These are phyloP conservation scores for Netelia fuscicornis DNA, from an alignment of 2,888 invertebrate species.

Conservation along the genomic window DNA sequence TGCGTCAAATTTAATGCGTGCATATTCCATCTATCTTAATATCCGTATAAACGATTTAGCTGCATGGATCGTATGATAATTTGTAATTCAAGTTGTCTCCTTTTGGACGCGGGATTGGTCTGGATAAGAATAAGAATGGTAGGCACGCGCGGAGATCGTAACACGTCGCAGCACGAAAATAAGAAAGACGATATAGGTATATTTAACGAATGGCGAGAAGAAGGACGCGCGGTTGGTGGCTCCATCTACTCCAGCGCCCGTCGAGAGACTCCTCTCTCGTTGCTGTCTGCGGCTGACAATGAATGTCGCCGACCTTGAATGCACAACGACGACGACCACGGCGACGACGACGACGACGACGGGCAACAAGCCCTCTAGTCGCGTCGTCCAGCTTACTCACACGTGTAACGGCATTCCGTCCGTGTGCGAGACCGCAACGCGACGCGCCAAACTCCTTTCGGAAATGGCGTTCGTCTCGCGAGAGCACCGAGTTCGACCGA, in stretches of 20 bases:
- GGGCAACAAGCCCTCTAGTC: conserved; percentile 76
- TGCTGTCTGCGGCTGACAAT: conserved; percentile 68
- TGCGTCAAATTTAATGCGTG: background rate
- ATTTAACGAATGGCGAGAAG: background rate
- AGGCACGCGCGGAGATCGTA: no score
- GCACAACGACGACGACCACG: conserved; percentile 70
- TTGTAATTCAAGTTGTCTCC: conserved; percentile 35
- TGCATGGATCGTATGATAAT: conserved; percentile 34
- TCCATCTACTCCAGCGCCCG: conserved; percentile 71
- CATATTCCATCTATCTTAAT: background rate
- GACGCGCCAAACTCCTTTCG: conserved; percentile 26
- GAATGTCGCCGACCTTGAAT: conserved; percentile 83
- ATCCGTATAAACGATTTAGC: background rate
- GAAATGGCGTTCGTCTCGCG: conserved; percentile 19
- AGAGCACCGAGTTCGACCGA: conserved; percentile 31
- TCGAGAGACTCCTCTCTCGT: conserved; percentile 57
- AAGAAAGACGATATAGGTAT: background rate
- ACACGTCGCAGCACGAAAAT: no score
- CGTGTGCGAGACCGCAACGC: background rate
- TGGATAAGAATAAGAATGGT: background rate
- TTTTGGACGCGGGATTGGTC: background rate
- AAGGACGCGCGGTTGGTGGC: conserved; percentile 70
- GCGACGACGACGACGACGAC: conserved; percentile 71
- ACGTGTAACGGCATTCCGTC: background rate
- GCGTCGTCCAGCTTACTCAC: conserved; percentile 71